These are phyloP conservation scores for Lycodopsis pacificus DNA, from an alignment of 2,797 vertebrate genomes.

Conservation along the genomic window DNA sequence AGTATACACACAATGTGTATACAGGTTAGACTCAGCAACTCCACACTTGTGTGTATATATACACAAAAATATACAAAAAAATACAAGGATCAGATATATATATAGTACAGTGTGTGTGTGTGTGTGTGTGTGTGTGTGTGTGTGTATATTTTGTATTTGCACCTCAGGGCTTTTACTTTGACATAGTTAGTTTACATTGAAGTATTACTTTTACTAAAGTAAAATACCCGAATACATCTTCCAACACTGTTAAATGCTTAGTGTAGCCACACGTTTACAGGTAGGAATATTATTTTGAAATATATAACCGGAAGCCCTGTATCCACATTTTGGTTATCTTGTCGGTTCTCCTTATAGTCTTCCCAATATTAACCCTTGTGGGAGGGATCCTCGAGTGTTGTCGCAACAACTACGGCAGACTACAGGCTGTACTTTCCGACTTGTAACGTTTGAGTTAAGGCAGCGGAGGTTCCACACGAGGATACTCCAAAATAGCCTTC, in stretches of 20 bases:
- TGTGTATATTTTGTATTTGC: background rate
- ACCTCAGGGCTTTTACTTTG: background rate
- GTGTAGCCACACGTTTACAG: background rate
- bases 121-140: too few species aligned
- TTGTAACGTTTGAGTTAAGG: conserved; percentile 48
- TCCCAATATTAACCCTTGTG: conserved; percentile 62
- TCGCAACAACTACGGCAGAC: conserved; percentile 74
- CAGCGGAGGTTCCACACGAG: conserved; percentile 41
- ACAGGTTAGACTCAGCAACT: background rate
- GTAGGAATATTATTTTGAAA: conserved; percentile 52
- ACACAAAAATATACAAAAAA: too few species aligned
- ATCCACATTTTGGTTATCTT: background rate
- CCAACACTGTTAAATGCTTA: background rate
- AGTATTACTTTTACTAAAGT: background rate
- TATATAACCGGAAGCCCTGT: background rate
- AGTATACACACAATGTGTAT: background rate
- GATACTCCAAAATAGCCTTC: conserved; percentile 54
- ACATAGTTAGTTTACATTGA: background rate
- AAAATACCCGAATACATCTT: background rate
- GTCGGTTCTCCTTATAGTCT: conserved; percentile 42
- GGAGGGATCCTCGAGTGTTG: conserved; percentile 74
- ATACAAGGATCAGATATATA: background rate
- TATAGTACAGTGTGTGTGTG: background rate
- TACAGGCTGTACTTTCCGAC: conserved; percentile 68
- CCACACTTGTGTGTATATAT: too few species aligned